A percentile compares a stretch with the other conserved stretches of the same genome.
Evolutionary conservation across 2,888 invertebrate species (phyloP).

Genomic region (Altica lythri): DNA sequence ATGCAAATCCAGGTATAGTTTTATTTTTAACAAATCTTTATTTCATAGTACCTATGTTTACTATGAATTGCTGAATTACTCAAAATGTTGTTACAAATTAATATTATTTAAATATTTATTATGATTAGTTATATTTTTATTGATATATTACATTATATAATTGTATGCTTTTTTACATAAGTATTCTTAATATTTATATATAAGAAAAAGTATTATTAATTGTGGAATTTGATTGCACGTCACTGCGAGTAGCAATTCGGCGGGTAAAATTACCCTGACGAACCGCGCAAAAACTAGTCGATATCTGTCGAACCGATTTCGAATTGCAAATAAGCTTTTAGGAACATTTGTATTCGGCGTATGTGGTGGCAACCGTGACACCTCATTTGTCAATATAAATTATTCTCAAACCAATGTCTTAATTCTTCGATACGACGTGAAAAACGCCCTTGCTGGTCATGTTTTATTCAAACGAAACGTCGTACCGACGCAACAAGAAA

Average conservation of each 20-base stretch:
- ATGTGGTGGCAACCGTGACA: constrained; percentile 55
- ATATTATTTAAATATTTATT: too few relatives aligned
- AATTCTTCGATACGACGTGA: constrained; percentile 44
- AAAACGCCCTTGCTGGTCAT: constrained; percentile 35
- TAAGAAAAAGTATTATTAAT: not conserved
- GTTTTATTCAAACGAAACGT: constrained; percentile 38
- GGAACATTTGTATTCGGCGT: constrained; percentile 56
- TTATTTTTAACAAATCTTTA: too few relatives aligned
- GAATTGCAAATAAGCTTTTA: constrained; percentile 55
- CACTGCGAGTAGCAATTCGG: constrained; percentile 7
- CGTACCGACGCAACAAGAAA: constrained; percentile 32
- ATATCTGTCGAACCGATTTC: constrained; percentile 40
- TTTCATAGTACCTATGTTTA: too few relatives aligned
- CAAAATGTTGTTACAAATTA: too few relatives aligned
- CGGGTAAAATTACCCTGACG: constrained; percentile 9
- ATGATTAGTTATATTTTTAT: too few relatives aligned
- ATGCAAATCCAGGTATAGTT: too few relatives aligned
- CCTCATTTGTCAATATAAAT: constrained; percentile 58
- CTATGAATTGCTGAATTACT: too few relatives aligned
- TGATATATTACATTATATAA: too few relatives aligned
- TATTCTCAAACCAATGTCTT: constrained; percentile 53
- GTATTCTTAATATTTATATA: too few relatives aligned
- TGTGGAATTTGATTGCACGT: constrained; percentile 2
- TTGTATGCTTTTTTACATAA: too few relatives aligned
- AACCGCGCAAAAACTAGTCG: constrained; percentile 49